Evolutionary conservation across 2,888 invertebrate species (phyloP), one percentile per base, ranked within the genome.

Genomic region (Aspidapion aeneum): DNA sequence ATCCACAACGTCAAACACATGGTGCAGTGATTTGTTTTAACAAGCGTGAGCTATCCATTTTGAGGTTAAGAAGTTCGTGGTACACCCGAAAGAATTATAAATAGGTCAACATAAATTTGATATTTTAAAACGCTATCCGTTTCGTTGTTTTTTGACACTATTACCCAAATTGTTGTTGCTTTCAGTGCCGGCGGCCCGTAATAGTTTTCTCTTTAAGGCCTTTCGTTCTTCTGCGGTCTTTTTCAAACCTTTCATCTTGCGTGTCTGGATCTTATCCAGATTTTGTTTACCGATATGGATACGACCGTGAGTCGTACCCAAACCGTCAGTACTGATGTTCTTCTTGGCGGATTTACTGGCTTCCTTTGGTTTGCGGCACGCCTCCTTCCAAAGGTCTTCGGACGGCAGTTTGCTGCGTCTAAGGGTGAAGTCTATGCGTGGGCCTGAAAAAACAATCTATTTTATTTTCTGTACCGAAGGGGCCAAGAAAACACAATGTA

Each of bases 281-380:
- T 94, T 89, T 76, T 98, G 98, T 72, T 89, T 89, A 69, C 93
- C 93, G 83, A 99, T 87, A 80, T 99, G 99, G 63, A 99, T 88
- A 59, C 96, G 89, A 52, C 96, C 98, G 74, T 93, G 85, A 72
- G 90, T 93, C 7, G 91, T 91, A 61, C 98, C 98, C 74, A 99
- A 88, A 1, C 85, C 87, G 82, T 98, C 95, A 60, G 86, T 86
- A 1, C 89, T 87, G 63, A 97, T 86, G 77, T 99, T 99, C 86
- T 98, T 98, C 83, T 91, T 93, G 74, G 91, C 91, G 69, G 89
- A 89, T 0, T 86, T 83, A 82, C 88, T 92, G 5, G 92, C 81
- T 78, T 89, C 88, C 75, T 87, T 90, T 1, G 95, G 94, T 78
- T 90, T 86, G 69, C 85, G 90, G 75, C 91, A 90, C 0, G 95